Evolutionary conservation across 2,113 vertebrate species (phyloP).

Genomic region (Macroglossus sobrinus): DNA sequence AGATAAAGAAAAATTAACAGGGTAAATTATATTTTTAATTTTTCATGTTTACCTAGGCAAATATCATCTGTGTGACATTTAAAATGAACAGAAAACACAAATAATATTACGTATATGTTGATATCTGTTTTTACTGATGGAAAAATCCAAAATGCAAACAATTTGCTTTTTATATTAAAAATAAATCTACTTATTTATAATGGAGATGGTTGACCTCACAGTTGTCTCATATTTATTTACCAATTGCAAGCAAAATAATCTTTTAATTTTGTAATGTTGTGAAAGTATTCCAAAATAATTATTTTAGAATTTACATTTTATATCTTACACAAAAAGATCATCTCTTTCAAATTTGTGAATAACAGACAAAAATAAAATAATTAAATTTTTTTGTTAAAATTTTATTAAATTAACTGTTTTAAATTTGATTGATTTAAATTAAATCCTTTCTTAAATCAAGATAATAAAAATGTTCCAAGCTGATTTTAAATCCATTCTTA

Average conservation of each 20-base stretch:
- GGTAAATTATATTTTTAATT: not conserved
- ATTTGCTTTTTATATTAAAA: not conserved
- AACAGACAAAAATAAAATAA: not conserved
- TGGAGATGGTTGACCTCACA: not conserved
- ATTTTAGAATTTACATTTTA: conserved; percentile 20
- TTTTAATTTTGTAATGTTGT: not conserved
- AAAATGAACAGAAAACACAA: not conserved
- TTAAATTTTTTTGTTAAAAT: conserved; percentile 33
- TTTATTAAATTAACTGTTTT: conserved; percentile 45
- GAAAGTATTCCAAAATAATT: not conserved
- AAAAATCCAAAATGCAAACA: not conserved
- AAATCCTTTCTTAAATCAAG: conserved; percentile 50
- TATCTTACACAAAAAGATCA: not conserved
- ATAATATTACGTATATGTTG: not conserved
- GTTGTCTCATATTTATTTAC: not conserved
- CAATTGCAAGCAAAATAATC: not conserved
- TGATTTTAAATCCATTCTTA: conserved; percentile 46
- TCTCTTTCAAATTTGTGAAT: conserved; percentile 15
- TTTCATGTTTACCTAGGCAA: not conserved
- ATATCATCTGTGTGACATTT: not conserved
- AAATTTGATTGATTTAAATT: conserved; percentile 39
- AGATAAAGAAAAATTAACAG: not conserved
- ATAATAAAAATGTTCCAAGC: conserved; percentile 48
- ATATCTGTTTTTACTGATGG: not conserved
- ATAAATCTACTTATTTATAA: not conserved